Conservation (phyloP, 1,140 invertebrate genomes). For the Ganaspis sp. region DNA sequence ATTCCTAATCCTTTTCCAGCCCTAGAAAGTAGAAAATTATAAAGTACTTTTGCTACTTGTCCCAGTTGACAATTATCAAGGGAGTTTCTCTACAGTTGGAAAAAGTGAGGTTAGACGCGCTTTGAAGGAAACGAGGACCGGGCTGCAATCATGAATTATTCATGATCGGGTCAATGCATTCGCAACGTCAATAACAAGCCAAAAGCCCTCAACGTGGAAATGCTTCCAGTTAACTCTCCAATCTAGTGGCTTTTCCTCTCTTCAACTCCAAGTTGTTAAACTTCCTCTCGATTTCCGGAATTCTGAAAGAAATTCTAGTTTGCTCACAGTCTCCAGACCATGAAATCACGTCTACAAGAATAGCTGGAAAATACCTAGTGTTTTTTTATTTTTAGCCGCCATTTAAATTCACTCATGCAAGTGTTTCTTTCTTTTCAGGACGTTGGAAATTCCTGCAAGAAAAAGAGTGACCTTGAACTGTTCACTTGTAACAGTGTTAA, state of each 20-base stretch:
- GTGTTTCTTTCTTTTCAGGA: background rate
- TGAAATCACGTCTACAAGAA: background rate
- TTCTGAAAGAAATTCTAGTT: constrained; percentile 5
- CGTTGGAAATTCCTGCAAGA: no score
- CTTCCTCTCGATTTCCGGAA: background rate
- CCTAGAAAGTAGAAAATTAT: no score
- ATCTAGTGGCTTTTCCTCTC: background rate
- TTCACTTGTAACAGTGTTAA: no score
- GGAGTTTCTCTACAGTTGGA: background rate
- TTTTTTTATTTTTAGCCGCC: background rate
- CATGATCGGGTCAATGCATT: constrained; percentile 23
- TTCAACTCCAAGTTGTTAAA: background rate
- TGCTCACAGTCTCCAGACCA: background rate
- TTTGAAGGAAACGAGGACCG: background rate
- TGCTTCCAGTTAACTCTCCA: background rate
- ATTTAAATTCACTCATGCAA: background rate
- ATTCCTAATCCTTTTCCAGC: no score
- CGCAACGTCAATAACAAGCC: background rate
- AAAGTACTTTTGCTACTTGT: background rate
- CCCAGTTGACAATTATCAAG: background rate
- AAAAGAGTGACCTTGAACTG: no score
- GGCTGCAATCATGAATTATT: background rate
- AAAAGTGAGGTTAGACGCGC: background rate
- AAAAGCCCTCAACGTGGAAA: constrained; percentile 8
- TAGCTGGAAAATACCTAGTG: background rate